phyloP scores from a whole-genome alignment of 2,888 invertebrate genomes.

The Drosophila peninsularis region DNA sequence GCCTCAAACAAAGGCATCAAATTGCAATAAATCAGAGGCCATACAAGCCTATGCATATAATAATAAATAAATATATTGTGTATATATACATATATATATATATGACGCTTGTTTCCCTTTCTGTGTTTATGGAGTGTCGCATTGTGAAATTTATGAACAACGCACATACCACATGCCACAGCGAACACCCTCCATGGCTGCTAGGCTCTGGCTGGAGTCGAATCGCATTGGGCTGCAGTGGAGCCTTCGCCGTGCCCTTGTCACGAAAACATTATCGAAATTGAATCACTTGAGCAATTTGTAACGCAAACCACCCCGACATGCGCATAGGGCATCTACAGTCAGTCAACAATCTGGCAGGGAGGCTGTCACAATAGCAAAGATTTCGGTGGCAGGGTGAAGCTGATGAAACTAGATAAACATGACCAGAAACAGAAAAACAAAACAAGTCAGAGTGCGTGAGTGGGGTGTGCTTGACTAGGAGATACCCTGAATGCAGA shows the following conservation, averaged over 20 bases:
- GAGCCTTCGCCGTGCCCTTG: constrained; percentile 18
- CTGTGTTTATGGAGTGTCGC: constrained; percentile 52
- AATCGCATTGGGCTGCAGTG: constrained; percentile 11
- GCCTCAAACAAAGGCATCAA: constrained; percentile 25
- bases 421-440: constrained; percentile 22
- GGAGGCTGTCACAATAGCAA: constrained; percentile 52
- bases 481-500: background rate
- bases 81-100: constrained; percentile 11
- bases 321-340: constrained; percentile 9
- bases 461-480: background rate
- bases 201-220: background rate
- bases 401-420: constrained; percentile 27
- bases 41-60: constrained; percentile 14
- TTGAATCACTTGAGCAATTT: constrained; percentile 78
- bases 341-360: constrained; percentile 34
- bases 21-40: constrained; percentile 38
- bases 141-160: constrained; percentile 45
- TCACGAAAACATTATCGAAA: constrained; percentile 63
- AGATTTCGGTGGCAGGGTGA: constrained; percentile 18
- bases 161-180: constrained; percentile 22
- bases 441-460: background rate
- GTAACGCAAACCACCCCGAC: constrained; percentile 65
- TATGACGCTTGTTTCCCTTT: constrained; percentile 32
- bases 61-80: constrained; percentile 2
- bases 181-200: constrained; percentile 11